Conservation (phyloP, 1,140 invertebrate species). For the Aphelenchoides besseyi region DNA sequence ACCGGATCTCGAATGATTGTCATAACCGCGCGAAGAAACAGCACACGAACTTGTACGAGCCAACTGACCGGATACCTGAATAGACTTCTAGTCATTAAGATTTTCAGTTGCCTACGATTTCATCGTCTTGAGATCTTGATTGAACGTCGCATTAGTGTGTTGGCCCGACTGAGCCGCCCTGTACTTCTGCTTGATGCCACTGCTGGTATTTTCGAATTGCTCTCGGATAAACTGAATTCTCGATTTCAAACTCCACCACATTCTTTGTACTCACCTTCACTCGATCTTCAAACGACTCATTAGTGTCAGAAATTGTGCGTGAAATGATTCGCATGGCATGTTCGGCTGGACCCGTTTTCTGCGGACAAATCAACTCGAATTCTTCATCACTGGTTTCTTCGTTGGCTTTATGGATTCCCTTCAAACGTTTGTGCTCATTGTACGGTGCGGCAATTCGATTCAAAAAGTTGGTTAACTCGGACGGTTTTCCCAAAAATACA, state of each 20-base stretch:
- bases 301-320: slow-evolving; percentile 57
- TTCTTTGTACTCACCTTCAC: slow-evolving; percentile 62
- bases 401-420: background rate
- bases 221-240: slow-evolving; percentile 70
- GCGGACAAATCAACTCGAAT: slow-evolving; percentile 65
- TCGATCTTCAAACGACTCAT: slow-evolving; percentile 27
- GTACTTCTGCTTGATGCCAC: slow-evolving; percentile 68
- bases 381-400: background rate
- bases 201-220: slow-evolving; percentile 74
- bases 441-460: slow-evolving; percentile 69
- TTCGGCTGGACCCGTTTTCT: slow-evolving; percentile 71
- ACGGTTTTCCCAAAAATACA: slow-evolving; percentile 37
- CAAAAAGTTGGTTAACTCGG: slow-evolving; percentile 40
- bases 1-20: slow-evolving; percentile 81
- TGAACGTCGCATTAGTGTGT: slow-evolving; percentile 32
- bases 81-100: background rate
- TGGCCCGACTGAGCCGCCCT: background rate
- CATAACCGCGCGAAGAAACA: slow-evolving; percentile 83
- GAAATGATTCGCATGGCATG: slow-evolving; percentile 71
- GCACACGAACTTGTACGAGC: slow-evolving; percentile 78
- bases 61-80: slow-evolving; percentile 77
- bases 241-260: slow-evolving; percentile 39
- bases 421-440: slow-evolving; percentile 36
- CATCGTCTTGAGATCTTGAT: slow-evolving; percentile 33
- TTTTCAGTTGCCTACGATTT: slow-evolving; percentile 19